Conservation (phyloP, 1,140 invertebrate species). For the Hyposmocoma kahamanoa region DNA sequence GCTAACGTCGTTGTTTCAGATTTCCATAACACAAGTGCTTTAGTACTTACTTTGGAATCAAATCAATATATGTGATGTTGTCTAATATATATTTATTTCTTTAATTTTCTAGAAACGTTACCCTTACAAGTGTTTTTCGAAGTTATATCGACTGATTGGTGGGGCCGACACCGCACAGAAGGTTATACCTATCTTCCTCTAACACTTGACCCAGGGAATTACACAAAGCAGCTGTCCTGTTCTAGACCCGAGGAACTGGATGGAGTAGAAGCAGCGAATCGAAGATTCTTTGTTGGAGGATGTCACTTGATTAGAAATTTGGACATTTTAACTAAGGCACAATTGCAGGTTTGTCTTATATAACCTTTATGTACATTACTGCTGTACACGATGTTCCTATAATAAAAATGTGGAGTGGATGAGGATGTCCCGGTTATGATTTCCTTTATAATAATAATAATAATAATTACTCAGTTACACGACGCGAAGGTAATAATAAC, state of each 20-base stretch:
- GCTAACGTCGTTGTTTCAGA: too few relatives aligned
- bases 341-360: slow-evolving; percentile 29
- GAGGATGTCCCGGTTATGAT: too few relatives aligned
- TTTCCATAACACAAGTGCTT: too few relatives aligned
- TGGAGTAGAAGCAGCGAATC: slow-evolving; percentile 34
- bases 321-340: slow-evolving; percentile 39
- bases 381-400: too few relatives aligned
- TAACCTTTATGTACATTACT: too few relatives aligned
- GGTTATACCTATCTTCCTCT: slow-evolving; percentile 51
- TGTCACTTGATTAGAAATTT: slow-evolving; percentile 60
- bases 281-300: slow-evolving; percentile 63
- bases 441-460: too few relatives aligned
- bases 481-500: too few relatives aligned
- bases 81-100: too few relatives aligned
- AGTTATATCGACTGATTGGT: slow-evolving; percentile 58
- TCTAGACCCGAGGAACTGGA: slow-evolving; percentile 48
- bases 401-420: too few relatives aligned
- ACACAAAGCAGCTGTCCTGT: slow-evolving; percentile 29
- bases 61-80: too few relatives aligned
- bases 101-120: slow-evolving; percentile 28
- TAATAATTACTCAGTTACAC: too few relatives aligned
- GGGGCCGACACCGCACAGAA: slow-evolving; percentile 59
- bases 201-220: slow-evolving; percentile 31
- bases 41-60: too few relatives aligned
- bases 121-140: slow-evolving; percentile 52